These are phyloP conservation scores for Leptarthrus brevirostris DNA, from an alignment of 2,888 invertebrate genomes.

Conservation along the genomic window DNA sequence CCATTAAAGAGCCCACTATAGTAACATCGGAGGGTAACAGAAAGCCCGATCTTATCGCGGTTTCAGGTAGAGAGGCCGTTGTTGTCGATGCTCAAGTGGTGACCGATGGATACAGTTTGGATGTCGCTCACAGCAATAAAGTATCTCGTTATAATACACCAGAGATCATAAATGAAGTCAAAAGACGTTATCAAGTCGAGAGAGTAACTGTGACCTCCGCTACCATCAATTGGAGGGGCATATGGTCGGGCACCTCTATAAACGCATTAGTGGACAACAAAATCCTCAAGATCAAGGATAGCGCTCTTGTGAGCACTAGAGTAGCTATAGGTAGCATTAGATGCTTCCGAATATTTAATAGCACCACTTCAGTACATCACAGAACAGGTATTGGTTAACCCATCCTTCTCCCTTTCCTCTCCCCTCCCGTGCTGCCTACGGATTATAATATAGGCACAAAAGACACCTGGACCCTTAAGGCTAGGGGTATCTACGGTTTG, in stretches of 20 bases:
- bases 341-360: not conserved
- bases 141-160: not conserved
- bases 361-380: not conserved
- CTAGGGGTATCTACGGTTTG: not conserved
- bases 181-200: not conserved
- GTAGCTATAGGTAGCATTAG: not conserved
- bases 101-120: not conserved
- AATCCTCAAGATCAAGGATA: not conserved
- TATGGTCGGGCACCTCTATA: not conserved
- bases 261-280: not conserved
- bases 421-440: not conserved
- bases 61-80: not conserved
- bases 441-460: not conserved
- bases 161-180: fast-evolving
- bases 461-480: not conserved
- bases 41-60: not conserved
- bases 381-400: not conserved
- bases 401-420: not conserved
- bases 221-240: not conserved
- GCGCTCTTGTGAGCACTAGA: not conserved
- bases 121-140: not conserved
- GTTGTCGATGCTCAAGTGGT: not conserved
- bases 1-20: not conserved
- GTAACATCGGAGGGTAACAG: not conserved
- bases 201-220: not conserved